Evolutionary conservation across 2,888 invertebrate species (phyloP).

Genomic region (Mesopsocus fuscifrons): DNA sequence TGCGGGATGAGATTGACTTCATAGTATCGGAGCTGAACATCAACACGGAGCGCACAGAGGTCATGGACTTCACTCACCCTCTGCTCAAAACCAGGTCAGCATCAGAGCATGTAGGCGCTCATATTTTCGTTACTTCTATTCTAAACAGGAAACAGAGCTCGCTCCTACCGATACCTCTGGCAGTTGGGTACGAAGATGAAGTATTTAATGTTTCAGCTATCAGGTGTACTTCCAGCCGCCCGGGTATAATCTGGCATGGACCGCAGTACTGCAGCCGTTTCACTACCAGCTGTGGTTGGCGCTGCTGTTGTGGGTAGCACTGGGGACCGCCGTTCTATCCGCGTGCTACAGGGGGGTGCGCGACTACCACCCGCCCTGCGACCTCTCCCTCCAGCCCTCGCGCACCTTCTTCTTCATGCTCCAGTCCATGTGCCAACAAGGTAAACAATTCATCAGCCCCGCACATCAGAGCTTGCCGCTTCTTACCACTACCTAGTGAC

Average conservation of each 20-base stretch:
- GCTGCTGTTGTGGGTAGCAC: not conserved
- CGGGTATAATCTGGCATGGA: constrained; percentile 2
- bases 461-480: not conserved
- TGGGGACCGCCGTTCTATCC: not conserved
- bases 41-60: not conserved
- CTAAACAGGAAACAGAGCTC: too few species aligned
- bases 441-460: not conserved
- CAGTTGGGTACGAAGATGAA: too few species aligned
- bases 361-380: not conserved
- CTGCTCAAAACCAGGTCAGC: not conserved
- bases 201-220: not conserved
- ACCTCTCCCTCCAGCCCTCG: not conserved
- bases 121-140: too few species aligned
- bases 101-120: not conserved
- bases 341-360: not conserved
- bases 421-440: constrained; percentile 2
- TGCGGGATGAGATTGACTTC: constrained; percentile 1
- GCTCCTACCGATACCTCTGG: too few species aligned
- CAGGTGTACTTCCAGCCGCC: constrained; percentile 1
- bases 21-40: constrained; percentile 4
- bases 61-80: constrained; percentile 1
- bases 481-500: too few species aligned
- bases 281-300: not conserved
- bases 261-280: constrained; percentile 1
- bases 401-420: constrained; percentile 1